Percentiles rank a stretch among this genome's conserved stretches.
Conservation (phyloP, 2,113 vertebrate species). For the Podarcis muralis region DNA sequence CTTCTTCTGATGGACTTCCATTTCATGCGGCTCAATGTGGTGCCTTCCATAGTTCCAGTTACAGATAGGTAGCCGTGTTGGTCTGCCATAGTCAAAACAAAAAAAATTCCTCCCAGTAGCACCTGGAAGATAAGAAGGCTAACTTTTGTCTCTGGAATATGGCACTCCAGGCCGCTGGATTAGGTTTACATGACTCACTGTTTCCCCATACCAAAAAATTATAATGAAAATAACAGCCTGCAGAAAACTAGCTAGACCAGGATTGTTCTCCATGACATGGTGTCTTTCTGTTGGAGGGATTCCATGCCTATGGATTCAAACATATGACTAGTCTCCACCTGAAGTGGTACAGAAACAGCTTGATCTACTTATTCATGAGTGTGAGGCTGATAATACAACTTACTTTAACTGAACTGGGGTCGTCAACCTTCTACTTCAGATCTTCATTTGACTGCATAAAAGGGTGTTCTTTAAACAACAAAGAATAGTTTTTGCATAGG, state of each 20-base stretch:
- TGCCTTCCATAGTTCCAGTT: no score
- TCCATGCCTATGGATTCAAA: neutral
- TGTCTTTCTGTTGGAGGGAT: no score
- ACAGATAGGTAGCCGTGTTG: no score
- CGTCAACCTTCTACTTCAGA: neutral
- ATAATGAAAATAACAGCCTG: no score
- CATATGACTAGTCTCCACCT: neutral
- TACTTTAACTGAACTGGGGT: neutral
- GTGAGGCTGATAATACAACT: neutral
- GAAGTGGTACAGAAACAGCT: neutral
- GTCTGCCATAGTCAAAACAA: no score
- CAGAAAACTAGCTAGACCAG: neutral
- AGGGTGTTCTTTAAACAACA: neutral
- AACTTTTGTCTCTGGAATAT: neutral
- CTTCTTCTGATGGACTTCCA: no score
- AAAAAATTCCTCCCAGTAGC: no score
- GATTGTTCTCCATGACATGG: neutral
- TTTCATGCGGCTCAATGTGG: no score
- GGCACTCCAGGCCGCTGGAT: no score
- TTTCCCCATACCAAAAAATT: no score
- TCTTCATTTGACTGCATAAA: neutral
- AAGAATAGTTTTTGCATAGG: slow-evolving; percentile 40
- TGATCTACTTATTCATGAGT: neutral
- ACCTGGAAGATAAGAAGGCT: no score
- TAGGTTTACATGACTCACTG: no score